Percentiles rank a stretch among this genome's conserved stretches.
Conservation (phyloP, 1,140 invertebrate species). For the Achatina immaculata region DNA sequence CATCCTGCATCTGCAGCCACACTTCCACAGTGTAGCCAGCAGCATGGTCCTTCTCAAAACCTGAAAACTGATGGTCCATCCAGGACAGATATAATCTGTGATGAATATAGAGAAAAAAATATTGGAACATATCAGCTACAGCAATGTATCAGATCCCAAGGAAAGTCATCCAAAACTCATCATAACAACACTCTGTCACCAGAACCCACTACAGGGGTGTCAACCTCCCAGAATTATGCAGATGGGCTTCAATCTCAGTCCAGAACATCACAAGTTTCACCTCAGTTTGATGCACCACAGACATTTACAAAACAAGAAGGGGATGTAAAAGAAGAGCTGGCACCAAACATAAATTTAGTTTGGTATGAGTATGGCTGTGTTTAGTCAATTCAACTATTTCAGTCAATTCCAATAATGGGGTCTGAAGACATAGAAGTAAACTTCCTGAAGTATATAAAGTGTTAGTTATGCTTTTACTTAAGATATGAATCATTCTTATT, state of each 20-base stretch:
- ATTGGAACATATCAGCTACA: not conserved
- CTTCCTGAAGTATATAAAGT: too few relatives aligned
- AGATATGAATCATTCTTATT: too few relatives aligned
- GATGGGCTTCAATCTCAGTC: not conserved
- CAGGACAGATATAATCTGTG: not conserved
- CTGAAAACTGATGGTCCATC: not conserved
- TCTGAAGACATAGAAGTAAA: too few relatives aligned
- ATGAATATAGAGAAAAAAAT: not conserved
- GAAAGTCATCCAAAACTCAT: not conserved
- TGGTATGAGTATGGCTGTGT: slow-evolving; percentile 98
- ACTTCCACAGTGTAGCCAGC: not conserved
- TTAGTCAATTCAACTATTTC: too few relatives aligned
- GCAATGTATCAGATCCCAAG: slow-evolving; percentile 15
- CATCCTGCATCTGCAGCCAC: not conserved
- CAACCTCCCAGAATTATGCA: not conserved
- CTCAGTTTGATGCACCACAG: not conserved
- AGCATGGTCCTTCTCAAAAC: not conserved
- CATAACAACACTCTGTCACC: not conserved
- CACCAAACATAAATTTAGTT: slow-evolving; percentile 74
- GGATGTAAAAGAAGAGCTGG: not conserved
- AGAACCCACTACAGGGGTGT: not conserved
- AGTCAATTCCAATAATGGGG: too few relatives aligned
- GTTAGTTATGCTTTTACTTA: too few relatives aligned
- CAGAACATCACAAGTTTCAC: not conserved
- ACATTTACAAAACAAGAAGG: not conserved